Base-by-base conservation (phyloP, 2,888 invertebrate genomes). In the Plusia festucae region DNA sequence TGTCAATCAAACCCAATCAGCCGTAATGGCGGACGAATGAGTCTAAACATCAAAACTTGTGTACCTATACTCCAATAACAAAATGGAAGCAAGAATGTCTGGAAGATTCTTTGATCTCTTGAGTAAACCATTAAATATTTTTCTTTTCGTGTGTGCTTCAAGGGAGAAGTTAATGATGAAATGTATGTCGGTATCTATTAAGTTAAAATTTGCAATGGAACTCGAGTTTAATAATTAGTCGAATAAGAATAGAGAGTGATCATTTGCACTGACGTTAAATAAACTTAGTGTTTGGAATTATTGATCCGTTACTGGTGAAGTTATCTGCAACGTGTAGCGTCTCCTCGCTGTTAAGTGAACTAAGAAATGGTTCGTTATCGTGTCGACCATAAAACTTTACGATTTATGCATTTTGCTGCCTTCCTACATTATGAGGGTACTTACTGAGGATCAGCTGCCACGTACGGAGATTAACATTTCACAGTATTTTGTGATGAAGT, bases 341-440 rank as follows among this genome's bases (percentile, higher is more conserved):
- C 20, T 59, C 60, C 60, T 70, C 65, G 60, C 60, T 40, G 13
- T 11, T 6, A 6, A 57, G 34, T 46, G 24, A 20, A 46, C 44
- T 9, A 53, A 20, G 46, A 46, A 69, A 40, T 32, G 44, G 58
- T 76, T 65, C 70, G 58, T 55, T 76, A 76, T 70, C 55, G 18
- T 51, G 27, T 59, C 49, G 44, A 51, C 72, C 55, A 59, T 76
- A 71, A 70, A 61, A 70, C 58, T 73, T 76, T 65, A 76, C 60
- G 53, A 34, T 40, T 70, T 65, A 61, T 73, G 71, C 65, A 70
- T 44, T 56, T 65, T 34, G 52, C 65, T 60, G 60, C 51, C 46
- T 18, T 9, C 65, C 40, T 34, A 30, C 60, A 51, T 52, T 32
- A 70, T 64, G 40, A 30, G 3, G 49, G 30, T 55, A 34, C 49